phyloP scores from a whole-genome alignment of 2,888 invertebrate genomes.

The Idaea biselata region DNA sequence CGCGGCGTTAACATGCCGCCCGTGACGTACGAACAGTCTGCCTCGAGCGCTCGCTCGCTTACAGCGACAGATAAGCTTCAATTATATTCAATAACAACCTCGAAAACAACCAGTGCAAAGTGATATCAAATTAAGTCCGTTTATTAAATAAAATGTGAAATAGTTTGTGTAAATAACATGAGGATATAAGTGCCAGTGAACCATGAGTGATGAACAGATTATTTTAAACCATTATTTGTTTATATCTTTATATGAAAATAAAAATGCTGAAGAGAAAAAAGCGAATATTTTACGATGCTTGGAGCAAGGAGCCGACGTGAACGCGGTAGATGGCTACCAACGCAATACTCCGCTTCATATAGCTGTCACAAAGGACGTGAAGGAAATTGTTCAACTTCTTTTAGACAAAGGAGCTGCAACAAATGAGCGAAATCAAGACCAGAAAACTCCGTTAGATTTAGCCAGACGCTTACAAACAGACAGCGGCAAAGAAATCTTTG shows the following conservation, averaged over 20 bases:
- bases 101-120: neutral
- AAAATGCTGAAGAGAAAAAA: conserved; percentile 18
- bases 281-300: conserved; percentile 25
- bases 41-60: neutral
- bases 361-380: conserved; percentile 27
- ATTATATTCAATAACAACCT: neutral
- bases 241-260: conserved; percentile 25
- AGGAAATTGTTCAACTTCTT: conserved; percentile 26
- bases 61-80: neutral
- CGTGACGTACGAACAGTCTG: neutral
- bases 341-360: conserved; percentile 33
- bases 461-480: conserved; percentile 17
- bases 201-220: neutral
- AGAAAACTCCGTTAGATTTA: conserved; percentile 29
- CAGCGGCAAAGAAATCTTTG: conserved; percentile 13
- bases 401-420: conserved; percentile 28
- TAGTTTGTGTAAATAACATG: neutral
- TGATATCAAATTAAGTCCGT: neutral
- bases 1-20: neutral
- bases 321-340: conserved; percentile 31
- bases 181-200: neutral
- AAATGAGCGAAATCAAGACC: conserved; percentile 22
- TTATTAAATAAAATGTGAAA: neutral
- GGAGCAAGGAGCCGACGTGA: conserved; percentile 31
- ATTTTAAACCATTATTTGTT: conserved; percentile 24